Evolutionary conservation across 2,113 vertebrate genomes (phyloP).

Genomic region (Cryptomyrus ogoouensis): DNA sequence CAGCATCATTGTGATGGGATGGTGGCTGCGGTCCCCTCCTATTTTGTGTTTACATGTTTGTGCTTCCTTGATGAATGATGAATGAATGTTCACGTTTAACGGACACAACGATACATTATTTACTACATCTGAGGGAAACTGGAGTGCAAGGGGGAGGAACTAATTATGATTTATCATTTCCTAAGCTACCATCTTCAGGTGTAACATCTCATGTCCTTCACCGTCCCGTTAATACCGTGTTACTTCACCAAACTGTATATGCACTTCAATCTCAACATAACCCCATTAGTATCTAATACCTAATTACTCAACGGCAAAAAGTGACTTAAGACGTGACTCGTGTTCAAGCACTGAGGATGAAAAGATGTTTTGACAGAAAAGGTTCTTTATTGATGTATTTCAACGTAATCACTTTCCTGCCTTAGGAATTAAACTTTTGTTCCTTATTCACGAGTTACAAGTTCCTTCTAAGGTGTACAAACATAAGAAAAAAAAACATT

Average conservation of each 20-base stretch:
- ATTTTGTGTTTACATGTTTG: neutral
- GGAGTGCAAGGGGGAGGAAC: neutral
- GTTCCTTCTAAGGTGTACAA: constrained; percentile 50
- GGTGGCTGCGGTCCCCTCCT: neutral
- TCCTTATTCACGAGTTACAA: constrained; percentile 40
- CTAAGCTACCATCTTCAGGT: neutral
- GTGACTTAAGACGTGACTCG: neutral
- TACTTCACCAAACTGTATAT: neutral
- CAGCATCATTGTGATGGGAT: neutral
- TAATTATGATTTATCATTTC: neutral
- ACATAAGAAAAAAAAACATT: constrained; percentile 43
- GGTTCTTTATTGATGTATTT: constrained; percentile 10
- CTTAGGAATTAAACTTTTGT: constrained; percentile 28
- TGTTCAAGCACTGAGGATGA: neutral
- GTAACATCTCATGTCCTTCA: neutral
- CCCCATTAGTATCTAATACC: neutral
- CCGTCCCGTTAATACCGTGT: too few species aligned
- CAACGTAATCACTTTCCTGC: neutral
- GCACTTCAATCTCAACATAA: neutral
- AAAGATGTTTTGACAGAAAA: neutral
- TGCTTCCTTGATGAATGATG: neutral
- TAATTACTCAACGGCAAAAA: neutral
- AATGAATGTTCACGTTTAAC: neutral
- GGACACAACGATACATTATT: neutral
- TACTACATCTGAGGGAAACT: neutral